A percentile compares a stretch with the other conserved stretches of the same genome.
These are phyloP conservation scores for Sarcophaga variegata DNA, from an alignment of 2,888 invertebrate genomes.

Conservation along the genomic window DNA sequence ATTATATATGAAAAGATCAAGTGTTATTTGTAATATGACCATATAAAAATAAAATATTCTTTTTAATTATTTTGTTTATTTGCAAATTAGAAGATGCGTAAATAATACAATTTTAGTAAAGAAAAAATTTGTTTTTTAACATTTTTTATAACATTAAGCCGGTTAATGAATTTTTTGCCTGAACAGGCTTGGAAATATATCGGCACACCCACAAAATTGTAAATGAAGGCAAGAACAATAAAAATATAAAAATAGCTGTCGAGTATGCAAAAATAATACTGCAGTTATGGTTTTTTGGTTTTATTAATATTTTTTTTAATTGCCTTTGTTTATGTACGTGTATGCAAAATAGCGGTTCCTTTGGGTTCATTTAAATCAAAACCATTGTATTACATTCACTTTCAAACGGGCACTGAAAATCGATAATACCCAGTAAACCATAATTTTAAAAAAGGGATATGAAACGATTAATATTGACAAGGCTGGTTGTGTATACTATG, in stretches of 20 bases:
- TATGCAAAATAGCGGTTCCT: slow-evolving; percentile 39
- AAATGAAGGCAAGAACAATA: slow-evolving; percentile 1
- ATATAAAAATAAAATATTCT: not conserved
- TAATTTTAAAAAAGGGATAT: too few species aligned
- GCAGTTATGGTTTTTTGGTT: not conserved
- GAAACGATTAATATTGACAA: too few species aligned
- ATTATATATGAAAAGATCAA: not conserved
- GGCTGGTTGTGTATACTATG: too few species aligned
- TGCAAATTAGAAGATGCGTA: not conserved
- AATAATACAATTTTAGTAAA: not conserved
- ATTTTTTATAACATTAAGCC: not conserved
- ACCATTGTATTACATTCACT: slow-evolving; percentile 49
- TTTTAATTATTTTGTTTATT: not conserved
- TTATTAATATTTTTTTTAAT: not conserved
- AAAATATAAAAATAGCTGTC: not conserved
- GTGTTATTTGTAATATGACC: not conserved
- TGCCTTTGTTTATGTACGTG: not conserved
- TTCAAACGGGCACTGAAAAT: slow-evolving; percentile 33
- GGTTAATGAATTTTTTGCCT: not conserved
- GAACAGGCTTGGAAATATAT: not conserved
- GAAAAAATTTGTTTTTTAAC: not conserved
- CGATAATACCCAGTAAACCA: slow-evolving; percentile 12
- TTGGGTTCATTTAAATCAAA: slow-evolving; percentile 30
- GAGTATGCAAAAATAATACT: not conserved
- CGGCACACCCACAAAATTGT: slow-evolving; percentile 28